Percentiles rank a stretch among this genome's conserved stretches.
Evolutionary conservation across 2,888 invertebrate genomes (phyloP).

Genomic region (Polydrusus tereticollis): DNA sequence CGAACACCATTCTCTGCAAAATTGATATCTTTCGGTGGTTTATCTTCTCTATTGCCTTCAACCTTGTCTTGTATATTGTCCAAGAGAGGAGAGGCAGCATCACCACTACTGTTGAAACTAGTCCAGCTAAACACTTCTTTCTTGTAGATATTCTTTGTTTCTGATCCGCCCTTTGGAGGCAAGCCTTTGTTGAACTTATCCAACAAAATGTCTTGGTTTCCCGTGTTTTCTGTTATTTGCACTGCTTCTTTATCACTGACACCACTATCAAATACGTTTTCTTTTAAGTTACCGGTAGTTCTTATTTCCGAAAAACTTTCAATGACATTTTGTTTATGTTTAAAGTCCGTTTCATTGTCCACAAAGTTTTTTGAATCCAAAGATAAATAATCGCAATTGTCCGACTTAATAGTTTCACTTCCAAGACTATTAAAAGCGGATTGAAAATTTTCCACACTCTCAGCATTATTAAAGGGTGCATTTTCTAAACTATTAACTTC

Average conservation of each 20-base stretch:
- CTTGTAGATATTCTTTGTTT: not conserved
- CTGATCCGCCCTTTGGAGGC: not conserved
- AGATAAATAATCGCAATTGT: conserved; percentile 40
- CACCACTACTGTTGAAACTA: not conserved
- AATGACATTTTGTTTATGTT: conserved; percentile 34
- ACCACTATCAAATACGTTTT: not conserved
- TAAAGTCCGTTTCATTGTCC: conserved; percentile 39
- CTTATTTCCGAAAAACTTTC: conserved; percentile 27
- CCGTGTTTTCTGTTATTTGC: not conserved
- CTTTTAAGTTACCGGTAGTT: not conserved
- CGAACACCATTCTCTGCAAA: not conserved
- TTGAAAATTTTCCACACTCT: conserved; percentile 39
- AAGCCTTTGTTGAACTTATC: not conserved
- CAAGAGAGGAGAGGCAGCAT: conserved; percentile 36
- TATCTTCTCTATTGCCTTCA: conserved; percentile 17
- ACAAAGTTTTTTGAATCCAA: conserved; percentile 34
- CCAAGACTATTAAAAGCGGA: conserved; percentile 38
- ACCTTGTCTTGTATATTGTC: conserved; percentile 27
- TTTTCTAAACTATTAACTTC: conserved; percentile 9
- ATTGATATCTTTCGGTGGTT: not conserved
- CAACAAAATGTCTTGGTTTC: not conserved
- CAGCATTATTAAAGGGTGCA: not conserved
- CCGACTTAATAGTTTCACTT: conserved; percentile 37
- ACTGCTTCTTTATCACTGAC: not conserved
- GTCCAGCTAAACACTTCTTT: not conserved